phyloP scores from a whole-genome alignment of 2,113 vertebrate species.

The Shinisaurus crocodilurus region DNA sequence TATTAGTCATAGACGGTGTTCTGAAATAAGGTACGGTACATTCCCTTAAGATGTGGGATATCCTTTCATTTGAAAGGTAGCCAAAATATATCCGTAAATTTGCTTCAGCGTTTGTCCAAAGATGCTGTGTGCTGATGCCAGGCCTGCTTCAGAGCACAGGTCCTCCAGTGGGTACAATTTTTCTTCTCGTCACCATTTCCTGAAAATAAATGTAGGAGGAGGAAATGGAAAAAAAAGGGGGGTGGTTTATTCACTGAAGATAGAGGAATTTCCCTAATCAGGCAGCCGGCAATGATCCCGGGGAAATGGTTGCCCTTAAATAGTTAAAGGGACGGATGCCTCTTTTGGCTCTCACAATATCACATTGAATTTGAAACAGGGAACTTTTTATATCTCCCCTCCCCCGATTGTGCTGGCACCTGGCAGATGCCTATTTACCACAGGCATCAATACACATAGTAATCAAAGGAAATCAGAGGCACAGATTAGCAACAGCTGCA shows the following conservation, averaged over 20 bases:
- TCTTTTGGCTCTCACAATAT: constrained; percentile 84
- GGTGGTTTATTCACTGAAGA: background rate
- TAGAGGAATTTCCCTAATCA: constrained; percentile 70
- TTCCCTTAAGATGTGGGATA: background rate
- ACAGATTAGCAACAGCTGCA: constrained; percentile 88
- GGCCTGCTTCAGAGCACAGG: fast-evolving
- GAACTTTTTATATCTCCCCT: constrained; percentile 83
- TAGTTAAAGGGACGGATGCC: constrained; percentile 76
- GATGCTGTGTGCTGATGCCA: too few species aligned
- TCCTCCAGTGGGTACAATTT: background rate
- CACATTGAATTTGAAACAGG: constrained; percentile 88
- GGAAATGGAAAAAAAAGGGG: background rate
- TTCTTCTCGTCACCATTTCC: constrained; percentile 32
- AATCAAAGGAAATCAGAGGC: constrained; percentile 88
- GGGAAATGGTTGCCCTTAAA: constrained; percentile 80
- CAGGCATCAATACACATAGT: constrained; percentile 88
- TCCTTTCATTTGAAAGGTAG: background rate
- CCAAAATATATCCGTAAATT: background rate
- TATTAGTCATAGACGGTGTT: background rate
- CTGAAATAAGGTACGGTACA: background rate
- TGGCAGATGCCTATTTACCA: constrained; percentile 89
- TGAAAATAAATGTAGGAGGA: constrained; percentile 20
- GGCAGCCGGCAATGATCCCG: constrained; percentile 75
- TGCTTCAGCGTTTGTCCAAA: background rate
- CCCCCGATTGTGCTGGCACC: constrained; percentile 85